Conservation (phyloP, 1,140 invertebrate genomes). For the Microplitis demolitor region DNA sequence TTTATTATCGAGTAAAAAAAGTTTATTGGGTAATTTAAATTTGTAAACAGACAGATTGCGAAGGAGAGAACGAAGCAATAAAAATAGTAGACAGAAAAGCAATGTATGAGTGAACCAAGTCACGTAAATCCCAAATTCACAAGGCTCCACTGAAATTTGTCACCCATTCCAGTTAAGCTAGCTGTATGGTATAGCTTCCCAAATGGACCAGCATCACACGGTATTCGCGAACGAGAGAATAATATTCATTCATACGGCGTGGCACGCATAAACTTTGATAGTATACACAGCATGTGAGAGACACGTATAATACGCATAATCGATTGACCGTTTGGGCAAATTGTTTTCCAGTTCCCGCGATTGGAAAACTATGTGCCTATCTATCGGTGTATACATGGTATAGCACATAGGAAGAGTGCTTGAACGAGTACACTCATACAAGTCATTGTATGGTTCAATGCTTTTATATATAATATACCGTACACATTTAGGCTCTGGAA, state of each 20-base stretch:
- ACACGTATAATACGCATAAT: slow-evolving; percentile 8
- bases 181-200: background rate
- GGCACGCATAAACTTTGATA: slow-evolving; percentile 22
- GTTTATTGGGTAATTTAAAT: background rate
- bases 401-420: background rate
- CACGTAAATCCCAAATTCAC: slow-evolving; percentile 33
- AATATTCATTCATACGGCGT: slow-evolving; percentile 25
- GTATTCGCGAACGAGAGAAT: background rate
- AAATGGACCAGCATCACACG: background rate
- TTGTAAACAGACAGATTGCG: background rate
- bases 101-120: slow-evolving; percentile 17
- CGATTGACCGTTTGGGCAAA: slow-evolving; percentile 13
- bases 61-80: background rate
- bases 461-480: too few species aligned
- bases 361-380: background rate
- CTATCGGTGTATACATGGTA: background rate
- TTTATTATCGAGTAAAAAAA: background rate
- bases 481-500: background rate
- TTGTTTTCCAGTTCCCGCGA: slow-evolving; percentile 18
- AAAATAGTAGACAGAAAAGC: background rate
- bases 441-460: too few species aligned
- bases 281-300: background rate
- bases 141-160: slow-evolving; percentile 28
- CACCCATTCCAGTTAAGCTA: background rate
- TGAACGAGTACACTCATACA: background rate